phyloP scores from a whole-genome alignment of 2,888 invertebrate species.

The Drosophila cognata region DNA sequence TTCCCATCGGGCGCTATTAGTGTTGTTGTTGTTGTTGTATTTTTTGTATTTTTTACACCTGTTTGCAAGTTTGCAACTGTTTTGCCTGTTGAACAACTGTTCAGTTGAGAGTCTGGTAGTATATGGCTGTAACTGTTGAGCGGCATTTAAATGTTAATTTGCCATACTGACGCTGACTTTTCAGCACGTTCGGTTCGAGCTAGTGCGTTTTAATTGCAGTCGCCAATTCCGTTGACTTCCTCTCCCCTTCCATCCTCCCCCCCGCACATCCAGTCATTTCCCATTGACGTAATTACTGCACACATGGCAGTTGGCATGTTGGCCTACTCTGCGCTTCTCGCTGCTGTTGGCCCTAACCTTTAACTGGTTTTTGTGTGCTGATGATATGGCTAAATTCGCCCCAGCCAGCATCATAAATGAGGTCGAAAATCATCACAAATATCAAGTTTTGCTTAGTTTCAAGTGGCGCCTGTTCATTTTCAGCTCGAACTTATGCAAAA shows the following conservation, averaged over 20 bases:
- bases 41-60: conserved; percentile 28
- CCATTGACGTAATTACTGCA: conserved; percentile 44
- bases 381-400: conserved; percentile 47
- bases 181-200: conserved; percentile 50
- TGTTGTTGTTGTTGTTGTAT: background rate
- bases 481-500: conserved; percentile 56
- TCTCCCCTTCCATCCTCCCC: background rate
- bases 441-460: conserved; percentile 23
- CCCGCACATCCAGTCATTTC: background rate
- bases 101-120: background rate
- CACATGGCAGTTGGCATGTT: conserved; percentile 29
- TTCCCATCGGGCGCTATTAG: conserved; percentile 42
- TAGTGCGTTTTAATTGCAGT: conserved; percentile 67
- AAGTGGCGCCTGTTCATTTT: conserved; percentile 33
- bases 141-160: conserved; percentile 73
- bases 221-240: conserved; percentile 45
- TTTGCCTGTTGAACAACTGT: conserved; percentile 13
- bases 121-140: conserved; percentile 53
- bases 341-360: conserved; percentile 56
- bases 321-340: conserved; percentile 46
- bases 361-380: conserved; percentile 43
- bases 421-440: conserved; percentile 41
- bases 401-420: conserved; percentile 46
- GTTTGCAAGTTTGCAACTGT: conserved; percentile 37
- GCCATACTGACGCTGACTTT: conserved; percentile 53